Percentiles rank a stretch among this genome's conserved stretches.
Conservation (phyloP, 2,888 invertebrate species). For the Lottia scabra region DNA sequence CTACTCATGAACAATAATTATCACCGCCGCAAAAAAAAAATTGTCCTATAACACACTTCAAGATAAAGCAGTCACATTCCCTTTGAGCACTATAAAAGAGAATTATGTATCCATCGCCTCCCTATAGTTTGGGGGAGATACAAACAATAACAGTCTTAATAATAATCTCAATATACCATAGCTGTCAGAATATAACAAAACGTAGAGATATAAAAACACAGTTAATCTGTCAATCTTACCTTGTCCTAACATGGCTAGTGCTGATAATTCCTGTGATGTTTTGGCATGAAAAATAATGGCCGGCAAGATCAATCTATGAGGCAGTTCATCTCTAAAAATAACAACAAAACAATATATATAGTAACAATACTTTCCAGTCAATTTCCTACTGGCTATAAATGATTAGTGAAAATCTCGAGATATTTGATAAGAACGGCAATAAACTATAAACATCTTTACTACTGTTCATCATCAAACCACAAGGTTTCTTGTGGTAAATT, state of each 20-base stretch:
- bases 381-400: neutral
- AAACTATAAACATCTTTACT: constrained; percentile 1
- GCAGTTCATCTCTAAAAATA: constrained; percentile 84
- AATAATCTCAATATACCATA: too few species aligned
- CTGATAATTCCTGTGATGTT: constrained; percentile 90
- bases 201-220: constrained; percentile 11
- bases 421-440: too few species aligned
- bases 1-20: too few species aligned
- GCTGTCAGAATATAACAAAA: neutral
- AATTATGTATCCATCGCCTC: too few species aligned
- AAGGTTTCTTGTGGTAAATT: neutral
- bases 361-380: neutral
- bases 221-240: constrained; percentile 56
- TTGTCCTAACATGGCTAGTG: constrained; percentile 86
- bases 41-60: too few species aligned
- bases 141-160: too few species aligned
- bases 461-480: neutral
- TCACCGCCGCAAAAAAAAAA: too few species aligned
- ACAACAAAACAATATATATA: neutral
- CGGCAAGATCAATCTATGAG: constrained; percentile 88
- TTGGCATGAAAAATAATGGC: constrained; percentile 87
- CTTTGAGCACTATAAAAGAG: too few species aligned
- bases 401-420: neutral
- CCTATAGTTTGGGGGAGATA: too few species aligned
- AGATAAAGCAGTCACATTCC: too few species aligned